These are phyloP conservation scores for Drosophila sordidapex DNA, from an alignment of 2,888 invertebrate species.

Conservation along the genomic window DNA sequence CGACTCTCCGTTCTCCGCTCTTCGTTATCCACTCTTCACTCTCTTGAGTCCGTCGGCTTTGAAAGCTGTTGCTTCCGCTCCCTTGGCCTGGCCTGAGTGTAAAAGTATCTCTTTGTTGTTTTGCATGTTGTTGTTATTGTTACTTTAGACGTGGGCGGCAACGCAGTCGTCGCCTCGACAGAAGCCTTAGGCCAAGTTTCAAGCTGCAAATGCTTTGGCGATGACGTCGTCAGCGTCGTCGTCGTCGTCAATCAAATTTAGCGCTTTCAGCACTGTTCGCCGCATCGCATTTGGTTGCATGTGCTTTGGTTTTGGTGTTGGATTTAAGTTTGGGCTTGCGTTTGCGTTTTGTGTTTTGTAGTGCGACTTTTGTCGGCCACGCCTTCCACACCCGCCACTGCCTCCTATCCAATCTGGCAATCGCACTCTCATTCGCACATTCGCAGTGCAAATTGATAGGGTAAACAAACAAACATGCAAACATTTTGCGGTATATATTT, in stretches of 20 bases:
- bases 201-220: constrained; percentile 71
- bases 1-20: constrained; percentile 12
- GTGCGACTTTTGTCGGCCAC: constrained; percentile 25
- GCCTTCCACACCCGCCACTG: constrained; percentile 4
- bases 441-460: constrained; percentile 71
- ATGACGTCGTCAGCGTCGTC: constrained; percentile 71
- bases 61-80: constrained; percentile 77
- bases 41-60: constrained; percentile 23
- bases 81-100: constrained; percentile 61
- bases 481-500: constrained; percentile 67
- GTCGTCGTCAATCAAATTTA: constrained; percentile 68
- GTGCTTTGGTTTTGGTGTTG: constrained; percentile 39
- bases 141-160: constrained; percentile 70
- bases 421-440: constrained; percentile 36
- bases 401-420: constrained; percentile 11
- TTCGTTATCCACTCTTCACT: constrained; percentile 14
- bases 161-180: constrained; percentile 38
- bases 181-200: constrained; percentile 70
- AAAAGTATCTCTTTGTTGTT: constrained; percentile 62
- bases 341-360: constrained; percentile 24
- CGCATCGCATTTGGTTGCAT: constrained; percentile 65
- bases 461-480: constrained; percentile 63
- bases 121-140: constrained; percentile 35
- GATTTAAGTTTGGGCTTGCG: constrained; percentile 13
- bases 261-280: constrained; percentile 44